Percentiles rank a stretch among this genome's conserved stretches.
phyloP scores from a whole-genome alignment of 2,797 vertebrate species.

The Acanthurus tractus region DNA sequence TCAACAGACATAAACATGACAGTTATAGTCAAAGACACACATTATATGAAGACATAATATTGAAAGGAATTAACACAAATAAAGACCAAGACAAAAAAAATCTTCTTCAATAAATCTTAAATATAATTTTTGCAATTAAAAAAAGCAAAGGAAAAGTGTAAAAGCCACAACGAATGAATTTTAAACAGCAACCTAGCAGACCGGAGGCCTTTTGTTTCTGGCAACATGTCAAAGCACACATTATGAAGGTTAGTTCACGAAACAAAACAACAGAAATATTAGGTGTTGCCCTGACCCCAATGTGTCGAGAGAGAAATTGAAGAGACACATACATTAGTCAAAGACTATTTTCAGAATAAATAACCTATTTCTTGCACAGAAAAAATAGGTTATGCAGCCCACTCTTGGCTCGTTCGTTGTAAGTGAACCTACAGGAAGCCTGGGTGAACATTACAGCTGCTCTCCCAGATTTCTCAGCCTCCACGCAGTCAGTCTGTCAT shows the following conservation, averaged over 20 bases:
- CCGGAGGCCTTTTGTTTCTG: constrained; percentile 72
- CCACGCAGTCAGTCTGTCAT: constrained; percentile 62
- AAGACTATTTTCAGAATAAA: constrained; percentile 72
- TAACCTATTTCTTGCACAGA: constrained; percentile 62
- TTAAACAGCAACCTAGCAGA: constrained; percentile 77
- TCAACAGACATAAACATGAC: constrained; percentile 63
- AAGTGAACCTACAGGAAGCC: constrained; percentile 69
- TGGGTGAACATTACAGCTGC: constrained; percentile 64
- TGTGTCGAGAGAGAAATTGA: constrained; percentile 59
- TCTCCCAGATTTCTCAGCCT: constrained; percentile 65
- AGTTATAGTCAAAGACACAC: constrained; percentile 67
- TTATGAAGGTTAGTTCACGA: constrained; percentile 79
- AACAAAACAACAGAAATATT: constrained; percentile 77
- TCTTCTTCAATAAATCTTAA: constrained; percentile 37
- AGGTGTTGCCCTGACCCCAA: constrained; percentile 65
- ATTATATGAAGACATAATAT: constrained; percentile 55
- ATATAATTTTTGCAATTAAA: constrained; percentile 45
- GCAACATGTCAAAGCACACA: constrained; percentile 76
- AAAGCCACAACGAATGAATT: constrained; percentile 73
- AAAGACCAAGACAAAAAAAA: constrained; percentile 33
- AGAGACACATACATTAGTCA: constrained; percentile 68
- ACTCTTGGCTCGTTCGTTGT: constrained; percentile 66
- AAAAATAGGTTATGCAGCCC: constrained; percentile 68
- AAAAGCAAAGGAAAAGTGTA: constrained; percentile 54
- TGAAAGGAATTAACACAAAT: constrained; percentile 35